Evolutionary conservation across 2,888 invertebrate species (phyloP).

Genomic region (Andrena praecox): DNA sequence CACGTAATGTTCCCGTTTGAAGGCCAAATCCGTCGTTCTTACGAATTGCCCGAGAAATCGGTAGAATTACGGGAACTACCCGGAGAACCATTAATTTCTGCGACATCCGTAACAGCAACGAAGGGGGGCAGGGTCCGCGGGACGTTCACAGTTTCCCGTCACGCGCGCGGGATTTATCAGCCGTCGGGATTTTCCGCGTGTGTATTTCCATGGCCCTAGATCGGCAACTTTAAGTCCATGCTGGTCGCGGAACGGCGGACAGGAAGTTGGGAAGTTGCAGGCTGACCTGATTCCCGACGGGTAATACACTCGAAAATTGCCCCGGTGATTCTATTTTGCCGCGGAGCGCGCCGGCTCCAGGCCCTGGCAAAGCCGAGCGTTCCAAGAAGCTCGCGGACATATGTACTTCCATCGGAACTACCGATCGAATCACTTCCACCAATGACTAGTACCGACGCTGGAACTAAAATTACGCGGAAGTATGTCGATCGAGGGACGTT

Average conservation of each 20-base stretch:
- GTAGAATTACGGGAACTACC: neutral
- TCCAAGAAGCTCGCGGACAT: neutral
- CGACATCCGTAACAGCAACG: neutral
- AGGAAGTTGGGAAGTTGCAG: constrained; percentile 27
- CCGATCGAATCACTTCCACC: no score
- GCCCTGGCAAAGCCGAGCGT: neutral
- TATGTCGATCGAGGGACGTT: no score
- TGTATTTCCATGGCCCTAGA: constrained; percentile 29
- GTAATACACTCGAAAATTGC: constrained; percentile 31
- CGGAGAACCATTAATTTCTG: constrained; percentile 9
- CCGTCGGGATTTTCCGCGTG: constrained; percentile 37
- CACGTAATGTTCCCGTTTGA: no score
- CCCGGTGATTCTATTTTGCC: constrained; percentile 8
- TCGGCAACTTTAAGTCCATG: constrained; percentile 39
- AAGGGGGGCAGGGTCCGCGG: neutral
- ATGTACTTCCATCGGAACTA: neutral
- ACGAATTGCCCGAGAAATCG: neutral
- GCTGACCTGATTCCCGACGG: constrained; percentile 35
- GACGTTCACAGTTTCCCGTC: constrained; percentile 29
- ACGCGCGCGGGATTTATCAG: constrained; percentile 56
- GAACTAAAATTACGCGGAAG: no score
- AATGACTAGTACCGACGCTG: no score
- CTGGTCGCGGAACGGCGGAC: neutral
- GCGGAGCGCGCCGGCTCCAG: neutral
- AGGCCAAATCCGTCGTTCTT: neutral